Conservation (phyloP, 2,797 vertebrate genomes). For the Sebastes matsubarae region DNA sequence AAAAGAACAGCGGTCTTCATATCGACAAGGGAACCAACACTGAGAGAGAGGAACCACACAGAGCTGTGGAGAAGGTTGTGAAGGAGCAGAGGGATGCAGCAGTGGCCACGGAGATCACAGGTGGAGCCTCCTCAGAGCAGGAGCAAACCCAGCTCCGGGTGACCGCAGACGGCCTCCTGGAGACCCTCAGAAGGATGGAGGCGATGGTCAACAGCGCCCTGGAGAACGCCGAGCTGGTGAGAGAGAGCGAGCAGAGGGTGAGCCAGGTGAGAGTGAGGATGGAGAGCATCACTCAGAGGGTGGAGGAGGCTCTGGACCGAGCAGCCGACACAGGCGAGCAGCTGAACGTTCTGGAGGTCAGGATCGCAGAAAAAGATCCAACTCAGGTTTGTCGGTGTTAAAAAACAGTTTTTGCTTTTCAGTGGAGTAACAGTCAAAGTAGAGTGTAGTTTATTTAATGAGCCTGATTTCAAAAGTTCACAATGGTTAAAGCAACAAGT, state of each 20-base stretch:
- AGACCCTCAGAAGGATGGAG: constrained; percentile 68
- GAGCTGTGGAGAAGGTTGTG: constrained; percentile 8
- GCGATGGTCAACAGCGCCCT: constrained; percentile 65
- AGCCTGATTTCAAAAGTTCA: not conserved
- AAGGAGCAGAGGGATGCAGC: constrained; percentile 61
- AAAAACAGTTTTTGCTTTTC: not conserved
- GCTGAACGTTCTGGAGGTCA: constrained; percentile 54
- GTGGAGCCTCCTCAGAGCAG: constrained; percentile 22
- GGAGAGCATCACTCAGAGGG: constrained; percentile 66
- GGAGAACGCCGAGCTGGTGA: constrained; percentile 61
- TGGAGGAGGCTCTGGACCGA: constrained; percentile 70
- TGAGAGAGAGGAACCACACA: constrained; percentile 23
- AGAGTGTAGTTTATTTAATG: not conserved
- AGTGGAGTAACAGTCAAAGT: not conserved
- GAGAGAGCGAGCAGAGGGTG: constrained; percentile 66
- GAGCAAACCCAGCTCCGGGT: constrained; percentile 28
- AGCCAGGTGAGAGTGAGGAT: constrained; percentile 61
- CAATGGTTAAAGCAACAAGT: not conserved
- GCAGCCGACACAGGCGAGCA: constrained; percentile 53
- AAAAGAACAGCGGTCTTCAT: constrained; percentile 31
- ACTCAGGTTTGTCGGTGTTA: constrained; percentile 52
- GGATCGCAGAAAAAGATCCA: constrained; percentile 12
- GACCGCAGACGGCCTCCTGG: constrained; percentile 62
- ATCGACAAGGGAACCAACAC: constrained; percentile 59
- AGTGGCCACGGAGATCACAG: constrained; percentile 54